These are phyloP conservation scores for Grantiella picta DNA, from an alignment of 2,113 vertebrate species.

Conservation along the genomic window DNA sequence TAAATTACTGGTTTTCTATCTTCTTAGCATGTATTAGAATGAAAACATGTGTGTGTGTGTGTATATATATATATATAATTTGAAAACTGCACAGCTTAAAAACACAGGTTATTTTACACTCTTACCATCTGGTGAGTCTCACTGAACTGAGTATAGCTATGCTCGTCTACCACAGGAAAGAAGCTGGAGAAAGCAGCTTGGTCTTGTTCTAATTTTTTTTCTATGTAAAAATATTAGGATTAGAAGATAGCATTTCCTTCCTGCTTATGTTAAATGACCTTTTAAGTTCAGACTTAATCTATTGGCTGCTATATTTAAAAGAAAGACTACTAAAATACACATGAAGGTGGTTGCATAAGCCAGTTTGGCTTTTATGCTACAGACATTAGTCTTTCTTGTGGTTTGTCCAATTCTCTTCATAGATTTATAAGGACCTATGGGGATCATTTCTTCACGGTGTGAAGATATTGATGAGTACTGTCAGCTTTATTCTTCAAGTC, in stretches of 20 bases:
- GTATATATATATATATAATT: background rate
- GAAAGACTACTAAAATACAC: background rate
- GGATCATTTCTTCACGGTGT: background rate
- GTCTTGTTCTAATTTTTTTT: background rate
- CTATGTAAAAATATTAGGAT: background rate
- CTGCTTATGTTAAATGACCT: background rate
- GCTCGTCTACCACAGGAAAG: background rate
- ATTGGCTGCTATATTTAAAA: background rate
- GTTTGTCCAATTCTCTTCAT: background rate
- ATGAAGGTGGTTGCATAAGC: background rate
- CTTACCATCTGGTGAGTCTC: background rate
- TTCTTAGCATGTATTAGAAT: background rate
- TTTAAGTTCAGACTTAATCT: background rate
- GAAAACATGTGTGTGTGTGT: background rate
- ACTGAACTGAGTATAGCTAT: background rate
- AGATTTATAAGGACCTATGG: background rate
- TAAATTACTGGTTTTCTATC: background rate
- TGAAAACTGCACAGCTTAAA: background rate
- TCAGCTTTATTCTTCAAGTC: background rate
- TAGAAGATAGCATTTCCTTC: background rate
- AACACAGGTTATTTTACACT: background rate
- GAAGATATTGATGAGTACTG: background rate
- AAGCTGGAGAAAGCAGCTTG: background rate
- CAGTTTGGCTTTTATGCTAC: background rate
- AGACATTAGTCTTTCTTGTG: background rate